Conservation (phyloP, 2,888 invertebrate species). For the Callosobruchus maculatus region DNA sequence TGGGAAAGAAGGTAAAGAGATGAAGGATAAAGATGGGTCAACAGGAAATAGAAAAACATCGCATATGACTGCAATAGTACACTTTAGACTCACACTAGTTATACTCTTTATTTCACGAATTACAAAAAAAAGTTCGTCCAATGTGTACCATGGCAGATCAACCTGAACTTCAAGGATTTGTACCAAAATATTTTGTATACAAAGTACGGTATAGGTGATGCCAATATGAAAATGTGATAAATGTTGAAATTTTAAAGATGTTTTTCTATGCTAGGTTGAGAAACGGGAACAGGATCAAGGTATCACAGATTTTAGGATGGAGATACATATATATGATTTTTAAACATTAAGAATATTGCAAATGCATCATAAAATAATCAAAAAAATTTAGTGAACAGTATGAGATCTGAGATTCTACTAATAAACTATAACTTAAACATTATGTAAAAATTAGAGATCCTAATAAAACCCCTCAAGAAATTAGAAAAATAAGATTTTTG, state of each 20-base stretch:
- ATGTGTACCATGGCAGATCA: not conserved
- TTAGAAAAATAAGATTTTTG: conserved; percentile 17
- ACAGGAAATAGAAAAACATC: not conserved
- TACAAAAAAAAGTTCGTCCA: not conserved
- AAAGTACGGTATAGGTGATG: not conserved
- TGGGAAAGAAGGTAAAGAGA: not conserved
- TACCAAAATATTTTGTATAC: not conserved
- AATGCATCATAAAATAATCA: conserved; percentile 24
- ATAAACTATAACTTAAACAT: conserved; percentile 27
- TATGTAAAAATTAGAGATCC: conserved; percentile 31
- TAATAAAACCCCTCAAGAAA: conserved; percentile 26
- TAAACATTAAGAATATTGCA: conserved; percentile 13
- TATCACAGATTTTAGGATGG: conserved; percentile 41
- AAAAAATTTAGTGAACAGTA: conserved; percentile 32
- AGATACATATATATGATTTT: conserved; percentile 25
- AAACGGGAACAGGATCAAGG: conserved; percentile 20
- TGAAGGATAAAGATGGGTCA: not conserved
- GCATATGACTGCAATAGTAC: not conserved
- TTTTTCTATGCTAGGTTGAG: not conserved
- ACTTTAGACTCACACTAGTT: not conserved
- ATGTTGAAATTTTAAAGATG: not conserved
- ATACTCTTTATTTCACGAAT: not conserved
- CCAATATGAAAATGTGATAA: not conserved
- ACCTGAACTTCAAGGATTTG: not conserved
- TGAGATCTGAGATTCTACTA: conserved; percentile 39